Evolutionary conservation across 2,888 invertebrate genomes (phyloP).

Genomic region (Stomorhina lunata): DNA sequence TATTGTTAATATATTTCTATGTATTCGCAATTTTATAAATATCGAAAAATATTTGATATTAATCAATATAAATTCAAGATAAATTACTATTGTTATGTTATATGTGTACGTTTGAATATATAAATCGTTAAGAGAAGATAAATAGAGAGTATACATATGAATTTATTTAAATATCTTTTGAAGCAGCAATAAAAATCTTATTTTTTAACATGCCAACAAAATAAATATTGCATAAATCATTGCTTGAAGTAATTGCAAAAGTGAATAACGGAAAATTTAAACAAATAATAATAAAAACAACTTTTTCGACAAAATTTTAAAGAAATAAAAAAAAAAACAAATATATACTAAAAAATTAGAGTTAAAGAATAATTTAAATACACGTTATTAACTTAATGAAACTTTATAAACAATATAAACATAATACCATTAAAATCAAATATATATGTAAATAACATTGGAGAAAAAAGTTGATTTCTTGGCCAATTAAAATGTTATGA

Average conservation of each 20-base stretch:
- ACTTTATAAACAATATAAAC: constrained; percentile 28
- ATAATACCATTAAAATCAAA: background rate
- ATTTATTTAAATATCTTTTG: background rate
- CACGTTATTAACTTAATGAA: constrained; percentile 17
- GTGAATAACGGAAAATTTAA: background rate
- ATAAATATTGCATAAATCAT: constrained; percentile 40
- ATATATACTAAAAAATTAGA: background rate
- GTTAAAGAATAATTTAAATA: constrained; percentile 28
- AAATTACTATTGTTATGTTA: background rate
- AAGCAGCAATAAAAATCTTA: background rate
- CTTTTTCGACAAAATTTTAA: background rate
- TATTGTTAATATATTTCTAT: constrained; percentile 64
- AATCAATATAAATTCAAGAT: constrained; percentile 29
- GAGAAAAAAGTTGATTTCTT: no score
- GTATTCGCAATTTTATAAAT: constrained; percentile 58
- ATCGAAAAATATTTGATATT: constrained; percentile 63
- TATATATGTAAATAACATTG: constrained; percentile 3
- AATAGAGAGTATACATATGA: constrained; percentile 14
- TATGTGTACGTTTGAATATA: background rate
- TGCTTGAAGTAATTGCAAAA: constrained; percentile 7
- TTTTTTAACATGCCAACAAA: background rate
- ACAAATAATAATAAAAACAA: background rate
- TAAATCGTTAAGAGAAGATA: background rate
- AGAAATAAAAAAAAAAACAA: constrained; percentile 11
- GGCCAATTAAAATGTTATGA: no score